These are phyloP conservation scores for Anthophora plumipes DNA, from an alignment of 2,888 invertebrate genomes.

Conservation along the genomic window DNA sequence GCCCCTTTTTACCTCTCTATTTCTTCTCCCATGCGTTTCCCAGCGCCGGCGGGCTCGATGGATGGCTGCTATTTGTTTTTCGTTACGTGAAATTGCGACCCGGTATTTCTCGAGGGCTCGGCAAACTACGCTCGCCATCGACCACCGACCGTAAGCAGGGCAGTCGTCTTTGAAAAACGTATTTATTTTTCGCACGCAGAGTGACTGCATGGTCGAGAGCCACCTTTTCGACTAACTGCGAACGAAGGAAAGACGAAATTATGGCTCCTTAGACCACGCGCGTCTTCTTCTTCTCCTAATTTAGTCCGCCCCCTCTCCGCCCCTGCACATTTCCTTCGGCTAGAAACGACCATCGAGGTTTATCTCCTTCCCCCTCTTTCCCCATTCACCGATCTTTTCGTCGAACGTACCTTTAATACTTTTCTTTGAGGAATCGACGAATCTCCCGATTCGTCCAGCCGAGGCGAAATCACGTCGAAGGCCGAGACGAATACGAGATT, in stretches of 20 bases:
- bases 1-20: constrained; percentile 28
- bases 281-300: background rate
- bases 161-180: constrained; percentile 58
- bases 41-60: constrained; percentile 62
- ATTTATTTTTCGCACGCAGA: constrained; percentile 67
- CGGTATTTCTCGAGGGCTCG: constrained; percentile 77
- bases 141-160: constrained; percentile 72
- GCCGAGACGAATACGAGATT: constrained; percentile 15
- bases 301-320: background rate
- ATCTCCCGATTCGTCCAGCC: background rate
- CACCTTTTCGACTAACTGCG: background rate
- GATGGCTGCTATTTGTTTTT: constrained; percentile 79
- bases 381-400: background rate
- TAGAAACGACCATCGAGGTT: background rate
- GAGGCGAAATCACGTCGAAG: background rate
- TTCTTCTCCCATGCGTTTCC: constrained; percentile 32
- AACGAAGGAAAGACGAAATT: constrained; percentile 21
- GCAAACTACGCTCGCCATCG: constrained; percentile 77
- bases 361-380: background rate
- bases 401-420: background rate
- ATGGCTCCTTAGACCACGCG: background rate
- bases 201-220: constrained; percentile 25
- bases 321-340: background rate
- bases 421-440: too few species aligned
- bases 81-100: constrained; percentile 78